Conservation (phyloP, 2,888 invertebrate species). For the Patella caerulea region DNA sequence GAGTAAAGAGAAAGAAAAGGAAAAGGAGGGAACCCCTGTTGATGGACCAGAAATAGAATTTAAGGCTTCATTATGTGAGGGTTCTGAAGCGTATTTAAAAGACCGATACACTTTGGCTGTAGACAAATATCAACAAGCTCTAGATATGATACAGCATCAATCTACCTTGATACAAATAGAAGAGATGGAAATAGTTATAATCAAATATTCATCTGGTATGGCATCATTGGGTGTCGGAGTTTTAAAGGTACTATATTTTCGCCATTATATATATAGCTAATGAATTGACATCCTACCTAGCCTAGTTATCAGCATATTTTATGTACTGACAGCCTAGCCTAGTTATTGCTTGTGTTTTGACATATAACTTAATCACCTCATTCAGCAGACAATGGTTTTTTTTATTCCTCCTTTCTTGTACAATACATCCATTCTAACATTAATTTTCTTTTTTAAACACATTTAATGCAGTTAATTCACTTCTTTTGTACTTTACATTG, state of each 20-base stretch:
- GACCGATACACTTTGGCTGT: constrained; percentile 35
- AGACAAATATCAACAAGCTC: constrained; percentile 37
- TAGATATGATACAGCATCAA: constrained; percentile 34
- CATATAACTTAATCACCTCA: too few relatives aligned
- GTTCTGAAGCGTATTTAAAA: constrained; percentile 30
- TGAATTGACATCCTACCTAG: too few relatives aligned
- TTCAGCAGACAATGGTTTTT: too few relatives aligned
- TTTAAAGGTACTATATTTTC: constrained; percentile 31
- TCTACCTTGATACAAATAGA: constrained; percentile 27
- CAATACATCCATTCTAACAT: too few relatives aligned
- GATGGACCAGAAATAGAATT: constrained; percentile 17
- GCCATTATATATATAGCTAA: too few relatives aligned
- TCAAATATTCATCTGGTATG: constrained; percentile 50
- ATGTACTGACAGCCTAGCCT: too few relatives aligned
- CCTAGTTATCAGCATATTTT: too few relatives aligned
- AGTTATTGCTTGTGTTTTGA: too few relatives aligned
- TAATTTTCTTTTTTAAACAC: too few relatives aligned
- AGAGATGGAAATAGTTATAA: constrained; percentile 40
- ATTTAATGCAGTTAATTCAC: too few relatives aligned
- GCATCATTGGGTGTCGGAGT: constrained; percentile 41
- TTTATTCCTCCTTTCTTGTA: too few relatives aligned
- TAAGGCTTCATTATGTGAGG: constrained; percentile 29
- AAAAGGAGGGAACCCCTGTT: background rate
- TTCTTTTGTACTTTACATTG: too few relatives aligned
- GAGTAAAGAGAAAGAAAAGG: background rate